Evolutionary conservation across 2,113 vertebrate species (phyloP), one percentile per base, ranked within the genome.

Genomic region (Sigmodon hispidus): DNA sequence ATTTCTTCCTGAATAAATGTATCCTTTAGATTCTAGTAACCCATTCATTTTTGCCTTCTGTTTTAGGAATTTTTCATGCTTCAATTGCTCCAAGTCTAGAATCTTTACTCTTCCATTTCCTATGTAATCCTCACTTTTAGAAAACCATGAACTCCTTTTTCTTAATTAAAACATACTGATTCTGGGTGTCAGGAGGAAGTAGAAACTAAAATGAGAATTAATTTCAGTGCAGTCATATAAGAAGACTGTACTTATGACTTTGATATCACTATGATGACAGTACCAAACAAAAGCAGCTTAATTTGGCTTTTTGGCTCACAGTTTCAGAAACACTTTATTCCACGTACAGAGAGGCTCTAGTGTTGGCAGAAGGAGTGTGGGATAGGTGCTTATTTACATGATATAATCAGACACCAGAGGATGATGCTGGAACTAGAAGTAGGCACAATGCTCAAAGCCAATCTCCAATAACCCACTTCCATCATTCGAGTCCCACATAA

Each of bases 1-100:
- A 12, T 8, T 86, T 45, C 43, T 40, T 3, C 21, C 15, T 24
- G 6, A 2, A 0, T 5, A 17, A 26, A 1, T n/a, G 31, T 1
- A 55, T 24, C 5, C 22, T 21, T 36, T n/a, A 3, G 55, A n/a
- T 24, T 70, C 40, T 7, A 22, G 11, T 61, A 43, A 45, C 11
- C 52, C 31, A 13, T 67, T 52, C 13, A 5, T 1, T 36, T 48
- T 90, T 34, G 59, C 36, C 79, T 81, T 81, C 36, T 81, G 19
- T 40, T 31, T 19, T 55, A 1, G 5, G 22, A n/a, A 10, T 17
- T 50, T 31, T 75, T 72, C 34, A 26, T 59, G 9, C 50, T 48
- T 67, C 6, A 16, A 29, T 2, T 50, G 36, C 26, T 89, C 15
- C 6, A 40, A 0, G 26, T 21, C 22, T 40, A 59, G 5, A 21